phyloP scores from a whole-genome alignment of 2,113 vertebrate species.

The Heterotilapia buettikoferi region DNA sequence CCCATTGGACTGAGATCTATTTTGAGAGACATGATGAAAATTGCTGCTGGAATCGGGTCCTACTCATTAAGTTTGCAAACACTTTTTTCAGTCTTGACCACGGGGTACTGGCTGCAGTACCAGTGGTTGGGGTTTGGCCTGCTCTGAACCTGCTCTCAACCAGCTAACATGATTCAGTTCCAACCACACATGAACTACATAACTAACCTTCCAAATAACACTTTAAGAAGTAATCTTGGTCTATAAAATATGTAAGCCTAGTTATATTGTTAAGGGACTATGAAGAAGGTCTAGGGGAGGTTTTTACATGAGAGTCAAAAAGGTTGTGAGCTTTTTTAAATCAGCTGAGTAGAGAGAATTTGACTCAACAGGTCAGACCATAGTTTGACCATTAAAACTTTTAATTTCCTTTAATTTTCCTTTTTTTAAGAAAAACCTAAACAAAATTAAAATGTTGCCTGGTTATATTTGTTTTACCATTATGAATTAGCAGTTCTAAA shows the following conservation, averaged over 20 bases:
- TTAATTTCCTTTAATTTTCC: neutral
- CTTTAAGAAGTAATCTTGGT: neutral
- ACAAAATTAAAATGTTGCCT: neutral
- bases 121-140: conserved; percentile 15
- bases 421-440: neutral
- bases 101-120: conserved; percentile 1
- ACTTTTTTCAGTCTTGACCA: conserved; percentile 29
- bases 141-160: neutral
- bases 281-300: neutral
- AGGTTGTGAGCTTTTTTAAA: neutral
- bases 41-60: conserved; percentile 31
- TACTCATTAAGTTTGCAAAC: conserved; percentile 4
- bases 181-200: neutral
- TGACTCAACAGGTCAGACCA: neutral
- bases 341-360: neutral
- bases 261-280: neutral
- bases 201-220: neutral
- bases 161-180: neutral
- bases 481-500: neutral
- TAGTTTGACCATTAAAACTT: neutral
- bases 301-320: neutral
- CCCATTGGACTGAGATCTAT: conserved; percentile 42
- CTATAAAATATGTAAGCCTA: neutral
- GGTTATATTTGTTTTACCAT: neutral
- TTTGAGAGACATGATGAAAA: conserved; percentile 40